phyloP scores from a whole-genome alignment of 1,140 invertebrate species.

The Contarinia nasturtii region DNA sequence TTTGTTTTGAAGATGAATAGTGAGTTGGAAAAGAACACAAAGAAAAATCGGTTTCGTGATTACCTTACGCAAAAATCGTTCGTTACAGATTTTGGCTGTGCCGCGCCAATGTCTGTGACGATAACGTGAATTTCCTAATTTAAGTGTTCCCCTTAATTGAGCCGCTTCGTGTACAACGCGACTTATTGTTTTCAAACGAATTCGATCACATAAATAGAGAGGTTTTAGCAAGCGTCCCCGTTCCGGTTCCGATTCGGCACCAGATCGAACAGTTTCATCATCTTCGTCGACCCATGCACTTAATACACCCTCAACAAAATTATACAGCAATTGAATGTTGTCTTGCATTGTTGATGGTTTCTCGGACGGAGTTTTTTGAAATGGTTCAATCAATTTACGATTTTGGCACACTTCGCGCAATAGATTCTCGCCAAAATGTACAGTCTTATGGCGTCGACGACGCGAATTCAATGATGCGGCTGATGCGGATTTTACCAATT shows the following conservation, averaged over 20 bases:
- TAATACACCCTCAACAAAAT: conserved; percentile 48
- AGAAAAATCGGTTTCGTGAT: too few species aligned
- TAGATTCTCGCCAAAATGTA: conserved; percentile 52
- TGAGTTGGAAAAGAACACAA: too few species aligned
- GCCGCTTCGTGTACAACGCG: conserved; percentile 43
- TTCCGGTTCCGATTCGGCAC: conserved; percentile 40
- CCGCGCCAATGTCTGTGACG: conserved; percentile 54
- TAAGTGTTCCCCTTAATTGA: conserved; percentile 35
- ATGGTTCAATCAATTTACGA: conserved; percentile 22
- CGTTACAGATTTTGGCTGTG: conserved; percentile 51
- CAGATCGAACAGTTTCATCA: conserved; percentile 35
- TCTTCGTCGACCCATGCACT: conserved; percentile 48
- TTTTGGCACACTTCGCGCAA: conserved; percentile 47
- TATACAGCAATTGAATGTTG: conserved; percentile 59
- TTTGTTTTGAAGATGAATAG: too few species aligned
- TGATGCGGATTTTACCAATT: conserved; percentile 23
- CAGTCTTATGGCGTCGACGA: conserved; percentile 47
- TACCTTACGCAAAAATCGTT: conserved; percentile 56
- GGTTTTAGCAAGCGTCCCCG: conserved; percentile 37
- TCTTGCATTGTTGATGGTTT: conserved; percentile 30
- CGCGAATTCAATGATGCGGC: conserved; percentile 32
- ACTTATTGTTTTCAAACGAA: conserved; percentile 38
- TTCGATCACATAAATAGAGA: conserved; percentile 39
- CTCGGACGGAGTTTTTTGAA: conserved; percentile 16
- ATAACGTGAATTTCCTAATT: conserved; percentile 40